phyloP scores from a whole-genome alignment of 1,140 invertebrate species.

The Drosophila micromelanica region DNA sequence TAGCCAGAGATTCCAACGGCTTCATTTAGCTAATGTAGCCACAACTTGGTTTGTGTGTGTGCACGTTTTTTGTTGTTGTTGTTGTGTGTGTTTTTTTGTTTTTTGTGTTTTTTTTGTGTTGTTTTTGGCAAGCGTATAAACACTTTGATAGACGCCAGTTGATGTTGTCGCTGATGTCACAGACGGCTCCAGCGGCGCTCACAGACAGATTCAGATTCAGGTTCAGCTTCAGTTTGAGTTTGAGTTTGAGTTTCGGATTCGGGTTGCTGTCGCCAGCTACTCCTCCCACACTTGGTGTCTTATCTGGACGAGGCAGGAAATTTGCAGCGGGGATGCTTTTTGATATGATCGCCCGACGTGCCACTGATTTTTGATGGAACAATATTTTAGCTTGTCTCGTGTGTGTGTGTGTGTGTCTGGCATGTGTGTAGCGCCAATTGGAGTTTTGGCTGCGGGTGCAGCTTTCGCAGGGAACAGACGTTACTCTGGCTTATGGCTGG shows the following conservation, averaged over 20 bases:
- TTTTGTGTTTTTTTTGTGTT: neutral
- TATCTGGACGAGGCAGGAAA: conserved; percentile 69
- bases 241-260: too few relatives aligned
- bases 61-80: too few relatives aligned
- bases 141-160: conserved; percentile 64
- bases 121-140: conserved; percentile 25
- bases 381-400: conserved; percentile 66
- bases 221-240: too few relatives aligned
- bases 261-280: neutral
- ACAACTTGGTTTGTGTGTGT: neutral
- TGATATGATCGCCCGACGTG: conserved; percentile 73
- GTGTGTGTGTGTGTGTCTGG: conserved; percentile 14
- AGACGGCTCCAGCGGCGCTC: conserved; percentile 9
- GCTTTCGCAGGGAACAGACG: conserved; percentile 8
- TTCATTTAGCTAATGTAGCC: neutral
- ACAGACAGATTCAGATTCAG: too few relatives aligned
- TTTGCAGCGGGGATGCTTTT: conserved; percentile 65
- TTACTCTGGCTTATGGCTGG: conserved; percentile 1
- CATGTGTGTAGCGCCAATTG: conserved; percentile 70
- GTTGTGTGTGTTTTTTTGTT: conserved; percentile 10
- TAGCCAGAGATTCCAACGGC: too few relatives aligned
- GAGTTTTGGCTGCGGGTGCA: conserved; percentile 37
- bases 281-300: conserved; percentile 36
- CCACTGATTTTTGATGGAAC: conserved; percentile 72
- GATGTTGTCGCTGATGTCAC: conserved; percentile 23